Percentiles rank a stretch among this genome's conserved stretches.
phyloP scores from a whole-genome alignment of 2,888 invertebrate species.

The Cosmia trapezina region DNA sequence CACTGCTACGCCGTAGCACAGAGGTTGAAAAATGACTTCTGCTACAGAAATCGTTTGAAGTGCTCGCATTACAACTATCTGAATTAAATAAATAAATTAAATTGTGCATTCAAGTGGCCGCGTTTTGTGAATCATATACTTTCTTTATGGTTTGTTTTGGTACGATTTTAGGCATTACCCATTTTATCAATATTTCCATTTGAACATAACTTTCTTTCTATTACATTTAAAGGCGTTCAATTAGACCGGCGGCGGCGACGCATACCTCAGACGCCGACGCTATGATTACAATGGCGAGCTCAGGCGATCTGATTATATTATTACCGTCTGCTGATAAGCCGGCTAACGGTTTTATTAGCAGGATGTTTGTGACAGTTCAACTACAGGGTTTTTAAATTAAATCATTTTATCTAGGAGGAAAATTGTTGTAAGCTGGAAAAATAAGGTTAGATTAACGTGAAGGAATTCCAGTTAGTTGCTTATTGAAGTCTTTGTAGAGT shows the following conservation, averaged over 20 bases:
- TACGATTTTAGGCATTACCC: neutral
- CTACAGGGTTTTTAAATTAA: neutral
- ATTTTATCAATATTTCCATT: neutral
- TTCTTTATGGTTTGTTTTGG: neutral
- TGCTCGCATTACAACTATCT: conserved; percentile 3
- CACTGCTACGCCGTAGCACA: conserved; percentile 44
- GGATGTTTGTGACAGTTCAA: conserved; percentile 8
- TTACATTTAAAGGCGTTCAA: too few relatives aligned
- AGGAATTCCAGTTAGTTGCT: neutral
- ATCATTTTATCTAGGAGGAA: neutral
- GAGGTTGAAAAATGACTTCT: conserved; percentile 32
- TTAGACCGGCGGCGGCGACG: too few relatives aligned
- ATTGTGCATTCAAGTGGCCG: neutral
- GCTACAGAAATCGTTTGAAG: conserved; percentile 33
- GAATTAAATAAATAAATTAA: conserved; percentile 12
- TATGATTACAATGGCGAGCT: conserved; percentile 5
- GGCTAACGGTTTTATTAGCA: conserved; percentile 7
- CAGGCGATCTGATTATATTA: conserved; percentile 2
- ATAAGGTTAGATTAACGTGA: neutral
- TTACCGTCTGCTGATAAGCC: conserved; percentile 15
- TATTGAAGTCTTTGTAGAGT: neutral
- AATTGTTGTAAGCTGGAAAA: neutral
- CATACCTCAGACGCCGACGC: neutral
- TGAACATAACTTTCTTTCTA: neutral
- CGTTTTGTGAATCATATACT: neutral